Percentiles rank a stretch among this genome's conserved stretches.
These are phyloP conservation scores for Natrix natrix DNA, from an alignment of 2,797 vertebrate genomes.

Conservation along the genomic window DNA sequence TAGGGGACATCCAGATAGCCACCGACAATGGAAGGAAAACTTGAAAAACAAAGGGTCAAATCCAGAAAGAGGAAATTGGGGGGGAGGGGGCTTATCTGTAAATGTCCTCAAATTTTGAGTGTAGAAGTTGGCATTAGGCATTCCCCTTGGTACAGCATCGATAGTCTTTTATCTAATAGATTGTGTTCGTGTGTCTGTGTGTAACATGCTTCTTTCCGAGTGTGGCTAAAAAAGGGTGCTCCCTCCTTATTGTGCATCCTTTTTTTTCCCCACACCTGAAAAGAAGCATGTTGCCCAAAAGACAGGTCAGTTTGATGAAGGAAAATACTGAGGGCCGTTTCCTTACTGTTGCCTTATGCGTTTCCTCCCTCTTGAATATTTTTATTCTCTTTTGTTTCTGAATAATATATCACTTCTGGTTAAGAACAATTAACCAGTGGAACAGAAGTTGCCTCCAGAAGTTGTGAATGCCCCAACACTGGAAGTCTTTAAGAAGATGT, in stretches of 20 bases:
- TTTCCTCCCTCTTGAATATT: background rate
- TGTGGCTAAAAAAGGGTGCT: background rate
- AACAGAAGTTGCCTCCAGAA: too few relatives aligned
- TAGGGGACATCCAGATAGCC: too few relatives aligned
- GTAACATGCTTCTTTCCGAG: background rate
- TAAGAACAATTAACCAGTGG: background rate
- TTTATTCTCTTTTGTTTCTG: background rate
- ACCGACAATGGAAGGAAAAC: too few relatives aligned
- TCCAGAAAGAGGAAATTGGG: too few relatives aligned
- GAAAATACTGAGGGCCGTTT: background rate
- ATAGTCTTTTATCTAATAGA: background rate
- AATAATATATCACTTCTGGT: background rate
- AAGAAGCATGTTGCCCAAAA: background rate
- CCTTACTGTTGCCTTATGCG: too few relatives aligned
- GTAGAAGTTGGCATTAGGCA: too few relatives aligned
- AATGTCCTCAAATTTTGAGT: conserved; percentile 26
- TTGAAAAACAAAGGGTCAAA: too few relatives aligned
- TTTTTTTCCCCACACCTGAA: background rate
- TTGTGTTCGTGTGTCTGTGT: background rate
- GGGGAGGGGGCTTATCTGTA: too few relatives aligned
- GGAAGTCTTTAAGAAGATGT: too few relatives aligned
- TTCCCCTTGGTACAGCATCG: too few relatives aligned
- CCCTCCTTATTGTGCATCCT: background rate
- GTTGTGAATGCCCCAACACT: too few relatives aligned
- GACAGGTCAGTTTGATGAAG: background rate